Evolutionary conservation across 2,113 vertebrate genomes (phyloP), one percentile per base, ranked within the genome.

Genomic region (Sigmodon hispidus): DNA sequence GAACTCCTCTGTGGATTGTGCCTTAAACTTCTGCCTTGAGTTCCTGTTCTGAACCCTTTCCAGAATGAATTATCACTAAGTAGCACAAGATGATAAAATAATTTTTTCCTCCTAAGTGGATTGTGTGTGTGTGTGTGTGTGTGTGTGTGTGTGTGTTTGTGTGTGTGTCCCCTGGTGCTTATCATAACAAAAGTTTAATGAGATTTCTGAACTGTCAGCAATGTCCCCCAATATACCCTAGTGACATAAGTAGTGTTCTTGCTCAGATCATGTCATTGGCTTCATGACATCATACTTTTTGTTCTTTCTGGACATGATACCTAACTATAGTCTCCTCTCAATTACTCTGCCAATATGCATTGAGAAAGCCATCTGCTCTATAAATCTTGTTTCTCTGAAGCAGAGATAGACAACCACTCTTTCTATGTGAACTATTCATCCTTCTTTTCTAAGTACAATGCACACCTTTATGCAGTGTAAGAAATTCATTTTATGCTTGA

Each of bases 151-250:
- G n/a, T n/a, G n/a, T n/a, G n/a, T n/a, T n/a, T n/a, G n/a, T n/a
- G n/a, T n/a, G n/a, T n/a, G n/a, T n/a, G n/a, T n/a, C n/a, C n/a
- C 13, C 55, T 83, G 13, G 13, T 17, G 7, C 61, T 83, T 83
- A 61, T 40, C 24, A 83, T 13, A 61, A 17, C 59, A 45, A 31
- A 40, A 34, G 57, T 85, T 75, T n/a, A 40, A 22, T 15, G 34
- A 67, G 43, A 8, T 13, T 7, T 21, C 31, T 48, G 1, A 61
- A 3, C n/a, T 24, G 26, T 19, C 59, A 34, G 8, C 16, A 2
- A 31, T 59, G 31, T 10, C 13, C 2, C n/a, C 4, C 3, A 5
- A 3, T 52, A 1, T 6, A 50, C 1, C 3, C 7, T 22, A 50
- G 8, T 22, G 45, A 87, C n/a, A 57, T 31, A 72, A 50, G 19